phyloP scores from a whole-genome alignment of 2,797 vertebrate genomes.

The Pseudocheirus occidentalis region DNA sequence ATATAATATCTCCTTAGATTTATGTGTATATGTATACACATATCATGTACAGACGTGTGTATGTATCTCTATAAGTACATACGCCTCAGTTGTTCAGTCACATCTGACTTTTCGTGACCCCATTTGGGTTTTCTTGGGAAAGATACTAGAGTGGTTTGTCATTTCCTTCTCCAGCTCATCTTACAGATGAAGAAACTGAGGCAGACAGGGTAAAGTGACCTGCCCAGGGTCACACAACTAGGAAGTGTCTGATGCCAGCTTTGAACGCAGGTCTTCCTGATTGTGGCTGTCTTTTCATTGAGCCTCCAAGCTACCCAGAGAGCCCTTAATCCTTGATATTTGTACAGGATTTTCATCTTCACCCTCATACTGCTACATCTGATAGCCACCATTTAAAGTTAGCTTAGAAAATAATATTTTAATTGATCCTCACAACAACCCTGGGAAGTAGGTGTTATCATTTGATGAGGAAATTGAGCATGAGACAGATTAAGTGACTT shows the following conservation, averaged over 20 bases:
- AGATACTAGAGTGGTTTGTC: not conserved
- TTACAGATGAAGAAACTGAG: not conserved
- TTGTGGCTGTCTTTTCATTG: not conserved
- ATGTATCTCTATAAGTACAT: not conserved
- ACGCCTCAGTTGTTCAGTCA: not conserved
- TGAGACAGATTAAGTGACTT: not conserved
- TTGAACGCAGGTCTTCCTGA: not conserved
- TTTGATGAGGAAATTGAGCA: not conserved
- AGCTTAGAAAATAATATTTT: not conserved
- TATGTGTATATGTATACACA: not conserved
- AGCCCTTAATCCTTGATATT: not conserved
- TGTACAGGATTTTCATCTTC: not conserved
- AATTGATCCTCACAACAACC: not conserved
- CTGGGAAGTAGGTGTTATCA: not conserved
- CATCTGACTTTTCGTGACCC: not conserved
- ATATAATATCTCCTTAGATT: not conserved
- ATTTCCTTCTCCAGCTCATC: not conserved
- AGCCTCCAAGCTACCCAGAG: too few relatives aligned
- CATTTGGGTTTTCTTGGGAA: not conserved
- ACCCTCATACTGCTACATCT: not conserved
- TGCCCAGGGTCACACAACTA: not conserved
- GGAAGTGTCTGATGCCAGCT: not conserved
- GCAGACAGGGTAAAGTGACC: not conserved
- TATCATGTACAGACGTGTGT: not conserved
- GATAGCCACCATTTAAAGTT: not conserved